Evolutionary conservation across 2,113 vertebrate species (phyloP), one percentile per base, ranked within the genome.

Genomic region (Athene noctua): DNA sequence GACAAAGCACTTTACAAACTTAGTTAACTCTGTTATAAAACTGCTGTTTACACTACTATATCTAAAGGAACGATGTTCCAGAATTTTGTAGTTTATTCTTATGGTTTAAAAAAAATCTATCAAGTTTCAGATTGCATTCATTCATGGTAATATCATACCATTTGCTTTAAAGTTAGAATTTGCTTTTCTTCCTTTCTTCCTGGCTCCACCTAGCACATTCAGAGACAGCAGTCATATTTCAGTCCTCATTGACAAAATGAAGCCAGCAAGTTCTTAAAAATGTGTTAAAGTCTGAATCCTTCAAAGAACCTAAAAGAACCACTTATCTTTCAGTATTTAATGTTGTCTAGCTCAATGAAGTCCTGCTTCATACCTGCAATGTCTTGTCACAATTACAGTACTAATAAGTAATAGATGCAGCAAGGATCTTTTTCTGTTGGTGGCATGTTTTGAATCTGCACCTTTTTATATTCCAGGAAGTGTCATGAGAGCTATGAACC

Each of bases 101-200:
- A 40, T 0, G 11, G 1, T 44, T 44, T 6, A 4, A 5, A 42
- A 57, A 57, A 47, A 27, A 38, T 10, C 21, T 29, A 3, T 49
- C 5, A 21, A 38, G 2, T 90, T 85, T 84, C 54, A 84, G 13
- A 15, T 23, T 92, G 30, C 21, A 19, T 67, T 80, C 9, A 49
- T 57, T 55, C 30, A 38, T 82, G 21, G 11, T 36, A 73, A 21
- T 78, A 38, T 55, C 23, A 36, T 25, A 30, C 5, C 12, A 65
- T 16, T 85, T 59, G 1, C 15, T 73, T 73, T 36, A 68, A 75
- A 81, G 13, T 17, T 30, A 49, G 13, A 72, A 46, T 81, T 77
- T 84, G 23, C 77, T 84, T 80, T 36, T 2, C 2, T 38, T 91
- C 12, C 10, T 88, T 78, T 78, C 9, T 70, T 86, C 7, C 18